Base-by-base conservation (phyloP, 2,797 vertebrate species). In the Mormyrus hasselquistii region DNA sequence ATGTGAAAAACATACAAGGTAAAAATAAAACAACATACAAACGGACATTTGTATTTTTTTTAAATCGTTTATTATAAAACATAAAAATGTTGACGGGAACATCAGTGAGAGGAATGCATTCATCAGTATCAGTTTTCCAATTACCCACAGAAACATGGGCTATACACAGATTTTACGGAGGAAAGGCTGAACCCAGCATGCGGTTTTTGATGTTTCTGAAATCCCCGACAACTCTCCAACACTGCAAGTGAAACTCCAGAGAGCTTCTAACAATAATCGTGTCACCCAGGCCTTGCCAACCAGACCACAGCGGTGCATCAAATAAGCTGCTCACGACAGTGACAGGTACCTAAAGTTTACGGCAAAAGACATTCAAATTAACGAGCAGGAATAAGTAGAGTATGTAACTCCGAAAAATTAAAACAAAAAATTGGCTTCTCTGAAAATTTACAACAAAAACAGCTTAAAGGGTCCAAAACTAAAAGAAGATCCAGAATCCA, bases 51-150 rank as follows among this genome's bases (percentile, higher is more conserved):
- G 1, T 22, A 82, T 47, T 25, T 84, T 84, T 57, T 84, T 84
- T 22, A 50, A 84, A 84, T 50, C 22, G 41, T 84, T 84, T 84
- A 84, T 84, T 84, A 84, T 44, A 84, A 84, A 79, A 79, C 73
- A 79, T 79, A 79, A 79, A 79, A 84, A 84, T 84, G 82, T 25
- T 50, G 82, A 29, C 76, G n/a, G 41, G 8, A n/a, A 47, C 69
- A 41, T 76, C 19, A 83, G 7, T 49, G 79, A 47, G 9, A 50
- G 44, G 82, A 84, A 84, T 84, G 82, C 47, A 44, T 69, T 79
- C 38, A 79, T 79, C 34, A 7, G 73, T 19, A 44, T 79, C 73
- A 79, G 6, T 79, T 16, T 44, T 41, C 41, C 38, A 19, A 79
- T 79, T n/a, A 19, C 73, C 73, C 34, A n/a, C 16, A 79, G 73